phyloP scores from a whole-genome alignment of 2,113 vertebrate species.

The Toxostoma redivivum region DNA sequence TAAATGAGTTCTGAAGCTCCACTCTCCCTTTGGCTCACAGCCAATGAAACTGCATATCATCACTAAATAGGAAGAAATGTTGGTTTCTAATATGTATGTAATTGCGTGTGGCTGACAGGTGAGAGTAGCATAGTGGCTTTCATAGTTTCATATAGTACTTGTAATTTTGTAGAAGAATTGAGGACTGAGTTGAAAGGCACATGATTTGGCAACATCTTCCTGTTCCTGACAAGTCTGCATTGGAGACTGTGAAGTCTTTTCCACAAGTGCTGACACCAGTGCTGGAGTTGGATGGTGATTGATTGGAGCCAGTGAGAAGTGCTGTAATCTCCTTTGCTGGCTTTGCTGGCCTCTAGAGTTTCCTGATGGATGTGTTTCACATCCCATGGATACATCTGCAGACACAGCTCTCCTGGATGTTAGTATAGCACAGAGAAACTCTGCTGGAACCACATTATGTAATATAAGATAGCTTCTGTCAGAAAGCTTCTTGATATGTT shows the following conservation, averaged over 20 bases:
- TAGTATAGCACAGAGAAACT: neutral
- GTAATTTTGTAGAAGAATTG: neutral
- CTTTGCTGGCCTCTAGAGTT: neutral
- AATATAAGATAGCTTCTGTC: neutral
- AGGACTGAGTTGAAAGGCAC: neutral
- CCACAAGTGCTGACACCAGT: neutral
- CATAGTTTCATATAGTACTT: neutral
- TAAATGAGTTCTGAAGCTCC: neutral
- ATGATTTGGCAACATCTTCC: neutral
- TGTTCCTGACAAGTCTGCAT: neutral
- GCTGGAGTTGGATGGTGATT: neutral
- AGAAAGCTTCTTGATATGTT: neutral
- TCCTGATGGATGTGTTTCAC: neutral
- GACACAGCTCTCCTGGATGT: neutral
- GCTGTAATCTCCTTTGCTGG: neutral
- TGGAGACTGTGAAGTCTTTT: neutral
- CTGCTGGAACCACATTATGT: neutral
- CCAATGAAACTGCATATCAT: neutral
- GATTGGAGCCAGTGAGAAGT: neutral
- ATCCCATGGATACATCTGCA: neutral
- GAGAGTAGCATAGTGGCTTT: neutral
- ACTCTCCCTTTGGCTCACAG: neutral
- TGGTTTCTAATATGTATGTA: neutral
- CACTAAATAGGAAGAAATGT: neutral
- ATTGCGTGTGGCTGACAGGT: neutral